phyloP scores from a whole-genome alignment of 2,888 invertebrate genomes.

The Plagodis dolabraria region DNA sequence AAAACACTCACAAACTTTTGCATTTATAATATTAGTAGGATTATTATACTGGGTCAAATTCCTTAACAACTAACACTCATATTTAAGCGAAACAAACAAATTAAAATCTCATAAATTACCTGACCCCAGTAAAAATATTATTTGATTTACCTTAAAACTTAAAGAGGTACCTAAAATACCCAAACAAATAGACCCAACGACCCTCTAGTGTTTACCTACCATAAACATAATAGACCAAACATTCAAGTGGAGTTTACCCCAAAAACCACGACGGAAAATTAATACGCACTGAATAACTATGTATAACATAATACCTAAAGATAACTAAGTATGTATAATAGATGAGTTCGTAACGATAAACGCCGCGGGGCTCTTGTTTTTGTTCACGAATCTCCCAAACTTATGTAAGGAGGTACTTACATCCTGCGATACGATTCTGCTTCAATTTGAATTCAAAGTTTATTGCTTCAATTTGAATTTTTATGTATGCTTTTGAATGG shows the following conservation, averaged over 20 bases:
- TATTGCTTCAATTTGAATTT: too few species aligned
- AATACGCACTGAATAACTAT: constrained; percentile 51
- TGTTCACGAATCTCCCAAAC: constrained; percentile 57
- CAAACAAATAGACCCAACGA: constrained; percentile 29
- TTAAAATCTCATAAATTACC: constrained; percentile 17
- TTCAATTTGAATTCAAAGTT: too few species aligned
- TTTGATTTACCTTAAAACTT: constrained; percentile 11
- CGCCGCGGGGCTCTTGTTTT: constrained; percentile 66
- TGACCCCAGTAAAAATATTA: constrained; percentile 9
- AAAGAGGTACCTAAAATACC: constrained; percentile 19
- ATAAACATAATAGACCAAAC: constrained; percentile 33
- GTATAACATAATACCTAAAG: constrained; percentile 34
- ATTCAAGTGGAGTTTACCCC: constrained; percentile 35
- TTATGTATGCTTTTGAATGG: too few species aligned
- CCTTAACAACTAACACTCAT: too few species aligned
- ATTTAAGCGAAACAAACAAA: constrained; percentile 7
- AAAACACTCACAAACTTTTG: too few species aligned
- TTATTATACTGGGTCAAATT: too few species aligned
- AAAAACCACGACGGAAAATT: constrained; percentile 63
- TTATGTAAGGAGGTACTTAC: constrained; percentile 37
- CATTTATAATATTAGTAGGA: too few species aligned
- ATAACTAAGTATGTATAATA: constrained; percentile 54
- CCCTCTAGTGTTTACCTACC: constrained; percentile 25
- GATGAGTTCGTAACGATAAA: constrained; percentile 70
- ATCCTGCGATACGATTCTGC: constrained; percentile 9